phyloP scores from a whole-genome alignment of 2,888 invertebrate genomes.

The Troides helena region DNA sequence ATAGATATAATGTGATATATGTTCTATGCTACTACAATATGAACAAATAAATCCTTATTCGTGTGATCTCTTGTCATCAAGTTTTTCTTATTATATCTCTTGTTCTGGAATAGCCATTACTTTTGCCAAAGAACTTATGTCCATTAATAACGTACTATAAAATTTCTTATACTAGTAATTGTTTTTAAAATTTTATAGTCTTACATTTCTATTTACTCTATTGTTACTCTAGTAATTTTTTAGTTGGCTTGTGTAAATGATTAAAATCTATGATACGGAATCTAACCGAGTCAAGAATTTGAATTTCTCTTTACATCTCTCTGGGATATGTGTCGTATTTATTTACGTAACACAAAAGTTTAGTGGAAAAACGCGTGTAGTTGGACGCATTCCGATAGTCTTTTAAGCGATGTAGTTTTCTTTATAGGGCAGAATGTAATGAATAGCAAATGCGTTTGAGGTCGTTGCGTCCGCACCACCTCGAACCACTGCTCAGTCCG shows the following conservation, averaged over 20 bases:
- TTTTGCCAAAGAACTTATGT: too few species aligned
- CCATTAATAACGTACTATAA: too few species aligned
- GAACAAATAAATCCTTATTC: too few species aligned
- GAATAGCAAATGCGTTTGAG: conserved; percentile 59
- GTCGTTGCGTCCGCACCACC: conserved; percentile 33
- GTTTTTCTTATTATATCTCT: too few species aligned
- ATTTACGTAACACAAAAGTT: conserved; percentile 39
- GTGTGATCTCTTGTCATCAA: too few species aligned
- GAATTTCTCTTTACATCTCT: neutral
- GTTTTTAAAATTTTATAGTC: too few species aligned
- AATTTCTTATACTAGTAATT: too few species aligned
- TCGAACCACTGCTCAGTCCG: neutral
- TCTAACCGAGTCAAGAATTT: neutral
- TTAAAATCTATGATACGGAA: neutral
- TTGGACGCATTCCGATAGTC: conserved; percentile 49
- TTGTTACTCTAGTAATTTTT: too few species aligned
- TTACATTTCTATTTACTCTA: too few species aligned
- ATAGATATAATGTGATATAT: too few species aligned
- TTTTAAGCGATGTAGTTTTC: conserved; percentile 60
- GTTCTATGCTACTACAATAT: too few species aligned
- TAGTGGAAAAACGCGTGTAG: conserved; percentile 47
- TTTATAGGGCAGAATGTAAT: conserved; percentile 67
- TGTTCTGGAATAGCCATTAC: too few species aligned
- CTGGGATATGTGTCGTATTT: conserved; percentile 27
- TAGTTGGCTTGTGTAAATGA: neutral